Base-by-base conservation (phyloP, 2,888 invertebrate species). In the Steinernema hermaphroditum region DNA sequence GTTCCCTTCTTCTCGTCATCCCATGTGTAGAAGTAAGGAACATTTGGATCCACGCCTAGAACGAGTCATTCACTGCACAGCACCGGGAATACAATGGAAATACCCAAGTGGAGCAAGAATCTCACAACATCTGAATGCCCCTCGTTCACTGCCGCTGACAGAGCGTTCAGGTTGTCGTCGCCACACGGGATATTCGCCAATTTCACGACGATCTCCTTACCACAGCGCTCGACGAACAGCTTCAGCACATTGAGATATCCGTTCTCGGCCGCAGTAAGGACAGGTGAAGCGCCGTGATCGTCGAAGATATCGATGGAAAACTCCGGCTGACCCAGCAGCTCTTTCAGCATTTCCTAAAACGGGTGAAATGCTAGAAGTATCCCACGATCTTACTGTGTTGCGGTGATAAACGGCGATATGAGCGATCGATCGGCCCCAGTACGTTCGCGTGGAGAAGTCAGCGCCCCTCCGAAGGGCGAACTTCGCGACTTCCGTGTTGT, bases 371-470 rank as follows among this genome's bases (percentile, higher is more conserved):
- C 22, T 12, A 54, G 14, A 19, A 6, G 19, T 8, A n/a, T 19
- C 12, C 49, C 19, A 19, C 6, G 14, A 27, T 8, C 54, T 54
- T 34, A 62, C 32, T 16, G 9, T 8, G 19, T 62, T 62, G 1
- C 19, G 27, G 19, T 32, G 27, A 24, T 34, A 12, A 2, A 62
- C 62, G 4, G 32, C 62, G 29, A 34, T 62, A 16, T 62, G 62
- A 32, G 34, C 62, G 16, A 62, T 29, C 6, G 62, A 62, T 12
- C 62, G 29, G 4, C 62, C 62, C 62, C 62, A 62, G 32, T 62
- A 62, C 2, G 62, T 62, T 32, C 16, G 9, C 32, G 32, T 14
- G 62, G 29, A 4, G 16, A 62, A 27, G 32, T 62, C 32, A 4
- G 62, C 62, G 12, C 62, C 62, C 1, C 19, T 29, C 32, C 19